Conservation (phyloP, 2,113 vertebrate species). For the Dissostichus mawsoni region DNA sequence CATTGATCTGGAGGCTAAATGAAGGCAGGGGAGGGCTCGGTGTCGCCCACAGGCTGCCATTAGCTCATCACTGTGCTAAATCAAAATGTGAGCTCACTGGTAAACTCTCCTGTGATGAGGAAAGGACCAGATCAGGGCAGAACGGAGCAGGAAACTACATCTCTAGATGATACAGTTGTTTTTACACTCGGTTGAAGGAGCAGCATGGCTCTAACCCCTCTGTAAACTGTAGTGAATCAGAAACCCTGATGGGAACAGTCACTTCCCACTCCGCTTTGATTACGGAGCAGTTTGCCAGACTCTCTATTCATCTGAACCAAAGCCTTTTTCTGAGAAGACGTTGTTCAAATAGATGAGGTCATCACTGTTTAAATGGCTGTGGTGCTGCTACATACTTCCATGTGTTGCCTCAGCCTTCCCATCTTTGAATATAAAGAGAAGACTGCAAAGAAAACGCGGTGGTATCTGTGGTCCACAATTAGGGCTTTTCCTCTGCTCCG, state of each 20-base stretch:
- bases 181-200: conserved; percentile 16
- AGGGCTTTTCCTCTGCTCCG: neutral
- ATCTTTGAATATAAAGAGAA: conserved; percentile 7
- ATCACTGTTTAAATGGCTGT: conserved; percentile 37
- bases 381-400: neutral
- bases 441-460: conserved; percentile 11
- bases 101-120: conserved; percentile 45
- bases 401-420: conserved; percentile 1
- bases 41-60: conserved; percentile 65
- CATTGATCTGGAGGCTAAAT: conserved; percentile 67
- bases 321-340: conserved; percentile 21
- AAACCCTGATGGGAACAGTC: conserved; percentile 24
- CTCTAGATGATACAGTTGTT: conserved; percentile 43
- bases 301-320: conserved; percentile 1
- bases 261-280: conserved; percentile 25
- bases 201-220: neutral
- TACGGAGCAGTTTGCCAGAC: conserved; percentile 35
- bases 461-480: too few relatives aligned
- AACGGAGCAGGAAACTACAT: conserved; percentile 7
- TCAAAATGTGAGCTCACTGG: conserved; percentile 53
- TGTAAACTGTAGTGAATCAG: conserved; percentile 41
- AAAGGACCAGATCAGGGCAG: conserved; percentile 50
- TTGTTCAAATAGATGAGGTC: conserved; percentile 46
- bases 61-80: conserved; percentile 49
- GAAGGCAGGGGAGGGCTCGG: conserved; percentile 35